A percentile compares a stretch with the other conserved stretches of the same genome.
phyloP scores from a whole-genome alignment of 1,140 invertebrate species.

The Micrasema longulum region DNA sequence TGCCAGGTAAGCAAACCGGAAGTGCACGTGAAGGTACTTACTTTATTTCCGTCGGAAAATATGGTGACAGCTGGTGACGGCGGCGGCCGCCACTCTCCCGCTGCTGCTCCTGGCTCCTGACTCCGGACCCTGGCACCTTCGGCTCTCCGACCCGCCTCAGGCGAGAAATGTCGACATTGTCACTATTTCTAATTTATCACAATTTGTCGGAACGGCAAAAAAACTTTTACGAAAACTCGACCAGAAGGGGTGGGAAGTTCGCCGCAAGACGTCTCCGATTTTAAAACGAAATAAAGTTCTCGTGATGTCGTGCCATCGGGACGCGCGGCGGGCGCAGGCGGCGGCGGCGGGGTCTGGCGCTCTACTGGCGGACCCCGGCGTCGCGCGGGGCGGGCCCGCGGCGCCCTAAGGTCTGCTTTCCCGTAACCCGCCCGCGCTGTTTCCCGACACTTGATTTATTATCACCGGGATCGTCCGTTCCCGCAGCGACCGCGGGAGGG shows the following conservation, averaged over 20 bases:
- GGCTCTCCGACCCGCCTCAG: too few relatives aligned
- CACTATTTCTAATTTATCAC: too few relatives aligned
- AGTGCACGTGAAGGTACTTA: slow-evolving; percentile 13
- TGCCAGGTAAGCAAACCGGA: neutral
- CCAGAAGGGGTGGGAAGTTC: too few relatives aligned
- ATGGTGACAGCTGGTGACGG: slow-evolving; percentile 51
- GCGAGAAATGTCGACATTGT: too few relatives aligned
- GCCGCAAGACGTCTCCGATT: too few relatives aligned
- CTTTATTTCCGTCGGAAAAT: slow-evolving; percentile 55
- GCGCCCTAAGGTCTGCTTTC: neutral
- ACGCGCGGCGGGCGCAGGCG: neutral
- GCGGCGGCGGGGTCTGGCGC: neutral
- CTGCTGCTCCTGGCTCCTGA: neutral
- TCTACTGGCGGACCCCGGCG: neutral
- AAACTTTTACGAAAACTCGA: too few relatives aligned
- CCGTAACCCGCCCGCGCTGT: neutral
- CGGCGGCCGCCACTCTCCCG: slow-evolving; percentile 32
- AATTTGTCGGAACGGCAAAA: too few relatives aligned
- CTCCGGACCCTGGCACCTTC: neutral
- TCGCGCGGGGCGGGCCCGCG: too few relatives aligned
- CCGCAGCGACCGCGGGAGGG: neutral
- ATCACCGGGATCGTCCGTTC: slow-evolving; percentile 37
- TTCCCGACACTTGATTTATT: slow-evolving; percentile 45
- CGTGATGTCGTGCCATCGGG: too few relatives aligned
- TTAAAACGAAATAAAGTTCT: too few relatives aligned